Conservation (phyloP, 1,140 invertebrate species). For the Heliconius hermathena region DNA sequence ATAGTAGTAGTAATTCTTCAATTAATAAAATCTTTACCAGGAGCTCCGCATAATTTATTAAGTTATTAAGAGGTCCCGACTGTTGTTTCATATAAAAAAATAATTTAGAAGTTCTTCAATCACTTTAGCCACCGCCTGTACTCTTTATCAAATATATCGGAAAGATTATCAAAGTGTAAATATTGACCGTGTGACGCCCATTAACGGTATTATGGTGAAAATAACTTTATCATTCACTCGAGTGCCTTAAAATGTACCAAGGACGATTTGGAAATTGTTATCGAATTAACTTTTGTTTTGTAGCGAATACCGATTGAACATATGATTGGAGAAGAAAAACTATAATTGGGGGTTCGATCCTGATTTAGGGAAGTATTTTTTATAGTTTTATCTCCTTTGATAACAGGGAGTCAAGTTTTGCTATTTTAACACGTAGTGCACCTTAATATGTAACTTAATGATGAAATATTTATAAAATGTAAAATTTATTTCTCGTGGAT, state of each 20-base stretch:
- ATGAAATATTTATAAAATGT: too few relatives aligned
- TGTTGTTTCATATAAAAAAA: not conserved
- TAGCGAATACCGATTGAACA: not conserved
- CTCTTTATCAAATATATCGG: slow-evolving; percentile 41
- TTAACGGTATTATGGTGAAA: slow-evolving; percentile 47
- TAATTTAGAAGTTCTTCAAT: not conserved
- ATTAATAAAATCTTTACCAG: too few relatives aligned
- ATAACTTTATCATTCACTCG: slow-evolving; percentile 45
- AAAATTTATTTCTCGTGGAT: too few relatives aligned
- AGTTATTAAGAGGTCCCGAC: too few relatives aligned
- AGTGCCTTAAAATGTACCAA: slow-evolving; percentile 47
- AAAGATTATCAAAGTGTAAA: slow-evolving; percentile 46
- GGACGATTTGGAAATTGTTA: slow-evolving; percentile 39
- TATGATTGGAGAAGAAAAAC: not conserved
- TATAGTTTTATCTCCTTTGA: too few relatives aligned
- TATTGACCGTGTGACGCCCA: slow-evolving; percentile 47
- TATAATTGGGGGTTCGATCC: not conserved
- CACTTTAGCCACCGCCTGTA: slow-evolving; percentile 41
- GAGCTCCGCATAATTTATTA: too few relatives aligned
- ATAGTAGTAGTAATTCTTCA: too few relatives aligned
- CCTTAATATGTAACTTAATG: too few relatives aligned
- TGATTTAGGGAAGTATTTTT: too few relatives aligned
- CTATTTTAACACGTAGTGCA: too few relatives aligned
- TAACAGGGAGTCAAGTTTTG: too few relatives aligned
- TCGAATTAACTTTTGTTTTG: not conserved